These are phyloP conservation scores for Leptoteleia sp. DNA, from an alignment of 1,140 invertebrate species.

Conservation along the genomic window DNA sequence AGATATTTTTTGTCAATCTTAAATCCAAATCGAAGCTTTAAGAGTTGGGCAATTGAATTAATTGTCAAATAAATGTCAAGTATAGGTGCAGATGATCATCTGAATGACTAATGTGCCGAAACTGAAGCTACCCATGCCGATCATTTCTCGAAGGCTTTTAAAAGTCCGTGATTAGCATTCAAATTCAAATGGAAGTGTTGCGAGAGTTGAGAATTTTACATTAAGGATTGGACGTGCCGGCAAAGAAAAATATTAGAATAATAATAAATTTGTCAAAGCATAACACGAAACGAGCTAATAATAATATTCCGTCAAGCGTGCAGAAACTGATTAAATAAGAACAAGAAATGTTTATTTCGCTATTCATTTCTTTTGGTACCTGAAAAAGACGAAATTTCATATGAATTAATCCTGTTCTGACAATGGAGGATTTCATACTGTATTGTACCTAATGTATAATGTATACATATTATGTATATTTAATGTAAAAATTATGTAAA, in stretches of 20 bases:
- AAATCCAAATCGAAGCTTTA: no score
- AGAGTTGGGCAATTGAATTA: constrained; percentile 28
- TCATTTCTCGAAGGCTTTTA: constrained; percentile 50
- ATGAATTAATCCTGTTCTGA: no score
- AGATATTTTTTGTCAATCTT: no score
- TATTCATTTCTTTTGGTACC: no score
- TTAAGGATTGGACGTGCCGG: neutral
- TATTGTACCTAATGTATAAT: no score
- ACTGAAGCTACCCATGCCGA: constrained; percentile 12
- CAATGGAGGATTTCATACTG: no score
- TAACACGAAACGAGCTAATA: neutral
- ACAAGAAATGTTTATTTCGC: constrained; percentile 1
- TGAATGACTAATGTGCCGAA: constrained; percentile 41
- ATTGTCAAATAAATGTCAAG: constrained; percentile 34
- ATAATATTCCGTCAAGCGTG: constrained; percentile 1
- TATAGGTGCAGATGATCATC: constrained; percentile 18
- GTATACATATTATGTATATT: no score
- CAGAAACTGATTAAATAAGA: constrained; percentile 8
- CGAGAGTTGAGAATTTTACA: constrained; percentile 23
- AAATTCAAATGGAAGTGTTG: constrained; percentile 27
- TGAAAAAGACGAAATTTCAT: no score
- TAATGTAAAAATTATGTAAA: no score
- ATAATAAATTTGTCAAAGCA: constrained; percentile 11
- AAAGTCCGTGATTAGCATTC: constrained; percentile 41
- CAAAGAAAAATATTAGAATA: constrained; percentile 20